phyloP scores from a whole-genome alignment of 1,140 invertebrate genomes.

The Sycobia sp. region DNA sequence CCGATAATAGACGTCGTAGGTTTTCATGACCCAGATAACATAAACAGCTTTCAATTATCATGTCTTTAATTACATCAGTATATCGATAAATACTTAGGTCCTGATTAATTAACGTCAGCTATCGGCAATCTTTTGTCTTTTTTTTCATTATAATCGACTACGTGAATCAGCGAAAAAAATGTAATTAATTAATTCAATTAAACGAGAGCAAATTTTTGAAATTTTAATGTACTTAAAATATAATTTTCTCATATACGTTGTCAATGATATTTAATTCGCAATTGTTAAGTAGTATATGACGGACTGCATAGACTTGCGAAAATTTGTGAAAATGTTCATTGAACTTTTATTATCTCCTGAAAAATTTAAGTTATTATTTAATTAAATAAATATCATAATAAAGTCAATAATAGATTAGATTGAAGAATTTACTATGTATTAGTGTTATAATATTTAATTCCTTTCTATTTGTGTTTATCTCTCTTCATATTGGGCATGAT shows the following conservation, averaged over 20 bases:
- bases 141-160: too few species aligned
- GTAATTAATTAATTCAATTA: not conserved
- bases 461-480: too few species aligned
- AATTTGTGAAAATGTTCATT: too few species aligned
- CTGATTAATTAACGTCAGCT: not conserved
- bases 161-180: not conserved
- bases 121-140: not conserved
- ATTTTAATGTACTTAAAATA: not conserved
- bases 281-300: too few species aligned
- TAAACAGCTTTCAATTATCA: conserved; percentile 18
- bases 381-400: too few species aligned
- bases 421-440: too few species aligned
- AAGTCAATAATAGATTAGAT: too few species aligned
- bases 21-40: conserved; percentile 12
- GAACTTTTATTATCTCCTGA: too few species aligned
- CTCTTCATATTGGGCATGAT: too few species aligned
- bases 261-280: not conserved
- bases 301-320: too few species aligned
- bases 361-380: too few species aligned
- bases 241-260: not conserved
- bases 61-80: not conserved
- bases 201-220: not conserved
- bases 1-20: conserved; percentile 10
- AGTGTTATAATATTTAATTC: too few species aligned
- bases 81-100: not conserved